A percentile compares a stretch with the other conserved stretches of the same genome.
phyloP scores from a whole-genome alignment of 2,888 invertebrate genomes.

The Choristoneura rosaceana region DNA sequence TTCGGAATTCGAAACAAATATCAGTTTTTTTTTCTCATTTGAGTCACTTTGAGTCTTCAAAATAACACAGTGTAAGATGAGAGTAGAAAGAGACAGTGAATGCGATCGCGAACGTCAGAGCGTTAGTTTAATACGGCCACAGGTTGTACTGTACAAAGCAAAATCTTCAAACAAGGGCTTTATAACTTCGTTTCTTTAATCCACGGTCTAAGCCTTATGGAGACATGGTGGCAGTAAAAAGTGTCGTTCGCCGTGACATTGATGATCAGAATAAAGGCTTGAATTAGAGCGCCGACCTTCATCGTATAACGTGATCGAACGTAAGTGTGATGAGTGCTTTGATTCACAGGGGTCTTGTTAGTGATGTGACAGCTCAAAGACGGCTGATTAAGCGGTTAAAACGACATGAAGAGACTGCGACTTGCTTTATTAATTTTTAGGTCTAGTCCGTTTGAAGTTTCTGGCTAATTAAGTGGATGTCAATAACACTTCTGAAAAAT shows the following conservation, averaged over 20 bases:
- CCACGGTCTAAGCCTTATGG: conserved; percentile 60
- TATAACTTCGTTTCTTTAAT: conserved; percentile 17
- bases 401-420: neutral
- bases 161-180: too few relatives aligned
- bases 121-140: too few relatives aligned
- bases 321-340: neutral
- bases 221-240: conserved; percentile 48
- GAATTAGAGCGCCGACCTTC: conserved; percentile 63
- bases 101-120: too few relatives aligned
- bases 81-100: too few relatives aligned
- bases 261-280: conserved; percentile 73
- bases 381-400: conserved; percentile 24
- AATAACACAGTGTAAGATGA: too few relatives aligned
- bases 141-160: too few relatives aligned
- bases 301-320: conserved; percentile 10
- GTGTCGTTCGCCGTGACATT: conserved; percentile 80
- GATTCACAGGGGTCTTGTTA: conserved; percentile 21
- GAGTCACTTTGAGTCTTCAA: too few relatives aligned
- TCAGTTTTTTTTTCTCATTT: too few relatives aligned
- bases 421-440: neutral
- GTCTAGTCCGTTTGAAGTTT: too few relatives aligned
- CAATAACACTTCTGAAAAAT: too few relatives aligned
- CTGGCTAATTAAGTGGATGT: too few relatives aligned
- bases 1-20: too few relatives aligned
- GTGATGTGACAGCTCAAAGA: conserved; percentile 32